A percentile compares a stretch with the other conserved stretches of the same genome.
Conservation (phyloP, 2,888 invertebrate genomes). For the Ophion costatus region DNA sequence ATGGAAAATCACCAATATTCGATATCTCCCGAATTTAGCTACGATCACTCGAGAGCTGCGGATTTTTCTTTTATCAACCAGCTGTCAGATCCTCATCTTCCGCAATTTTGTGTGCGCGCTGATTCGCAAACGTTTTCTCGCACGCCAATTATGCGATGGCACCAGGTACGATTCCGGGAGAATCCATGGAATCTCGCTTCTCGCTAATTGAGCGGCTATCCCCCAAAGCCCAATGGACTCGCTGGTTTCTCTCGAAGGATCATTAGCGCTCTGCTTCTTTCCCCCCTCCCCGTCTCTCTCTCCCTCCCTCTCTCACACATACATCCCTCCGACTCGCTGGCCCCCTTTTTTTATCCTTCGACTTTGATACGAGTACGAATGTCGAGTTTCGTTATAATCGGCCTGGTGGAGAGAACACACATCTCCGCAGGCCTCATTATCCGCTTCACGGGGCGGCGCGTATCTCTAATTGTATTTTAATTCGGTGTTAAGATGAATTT, state of each 20-base stretch:
- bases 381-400: constrained; percentile 50
- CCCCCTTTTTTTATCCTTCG: constrained; percentile 50
- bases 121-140: constrained; percentile 47
- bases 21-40: not conserved
- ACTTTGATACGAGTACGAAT: constrained; percentile 49
- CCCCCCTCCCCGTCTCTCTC: constrained; percentile 29
- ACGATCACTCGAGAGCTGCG: not conserved
- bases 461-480: constrained; percentile 65
- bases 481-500: constrained; percentile 47
- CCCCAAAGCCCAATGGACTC: constrained; percentile 56
- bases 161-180: constrained; percentile 62
- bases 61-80: not conserved
- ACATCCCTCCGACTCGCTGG: constrained; percentile 6
- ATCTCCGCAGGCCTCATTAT: constrained; percentile 39
- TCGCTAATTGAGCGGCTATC: constrained; percentile 71
- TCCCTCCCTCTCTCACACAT: constrained; percentile 25
- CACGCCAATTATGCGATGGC: constrained; percentile 66
- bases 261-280: constrained; percentile 62
- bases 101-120: not conserved
- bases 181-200: constrained; percentile 68
- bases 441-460: constrained; percentile 36
- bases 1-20: not conserved
- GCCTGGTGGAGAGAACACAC: constrained; percentile 17
- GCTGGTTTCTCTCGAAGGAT: constrained; percentile 49
- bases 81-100: not conserved